These are phyloP conservation scores for Thinocorus orbignyianus DNA, from an alignment of 2,113 vertebrate species.

Conservation along the genomic window DNA sequence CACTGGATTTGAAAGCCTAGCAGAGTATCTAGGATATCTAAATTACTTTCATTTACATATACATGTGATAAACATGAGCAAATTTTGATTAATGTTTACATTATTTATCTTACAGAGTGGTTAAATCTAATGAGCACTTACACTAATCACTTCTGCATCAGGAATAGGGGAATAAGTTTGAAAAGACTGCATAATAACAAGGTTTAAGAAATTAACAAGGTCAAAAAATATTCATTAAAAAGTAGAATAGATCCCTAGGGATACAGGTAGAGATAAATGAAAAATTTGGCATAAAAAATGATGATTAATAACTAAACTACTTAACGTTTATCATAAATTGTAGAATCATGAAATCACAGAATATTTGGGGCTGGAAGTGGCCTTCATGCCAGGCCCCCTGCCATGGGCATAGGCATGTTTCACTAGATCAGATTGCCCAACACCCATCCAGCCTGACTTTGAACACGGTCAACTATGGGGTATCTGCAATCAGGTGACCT, in stretches of 20 bases:
- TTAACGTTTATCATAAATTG: background rate
- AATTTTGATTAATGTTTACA: slow-evolving; percentile 4
- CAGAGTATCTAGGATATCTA: background rate
- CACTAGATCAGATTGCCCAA: background rate
- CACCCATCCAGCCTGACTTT: background rate
- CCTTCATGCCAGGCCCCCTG: background rate
- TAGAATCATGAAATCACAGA: background rate
- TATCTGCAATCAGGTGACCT: rapidly evolving
- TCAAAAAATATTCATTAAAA: background rate
- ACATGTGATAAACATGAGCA: background rate
- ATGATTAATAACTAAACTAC: background rate
- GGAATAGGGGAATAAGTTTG: background rate
- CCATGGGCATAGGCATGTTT: background rate
- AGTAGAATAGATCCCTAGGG: background rate
- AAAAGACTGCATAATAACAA: background rate
- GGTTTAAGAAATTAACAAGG: background rate
- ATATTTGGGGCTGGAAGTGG: background rate
- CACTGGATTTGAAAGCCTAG: background rate
- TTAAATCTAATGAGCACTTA: slow-evolving; percentile 11
- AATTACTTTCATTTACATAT: background rate
- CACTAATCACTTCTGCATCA: background rate
- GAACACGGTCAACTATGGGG: background rate
- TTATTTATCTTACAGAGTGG: background rate
- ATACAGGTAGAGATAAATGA: background rate
- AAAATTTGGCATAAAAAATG: background rate